Evolutionary conservation across 2,797 vertebrate genomes (phyloP).

Genomic region (Arnoldichthys spilopterus): DNA sequence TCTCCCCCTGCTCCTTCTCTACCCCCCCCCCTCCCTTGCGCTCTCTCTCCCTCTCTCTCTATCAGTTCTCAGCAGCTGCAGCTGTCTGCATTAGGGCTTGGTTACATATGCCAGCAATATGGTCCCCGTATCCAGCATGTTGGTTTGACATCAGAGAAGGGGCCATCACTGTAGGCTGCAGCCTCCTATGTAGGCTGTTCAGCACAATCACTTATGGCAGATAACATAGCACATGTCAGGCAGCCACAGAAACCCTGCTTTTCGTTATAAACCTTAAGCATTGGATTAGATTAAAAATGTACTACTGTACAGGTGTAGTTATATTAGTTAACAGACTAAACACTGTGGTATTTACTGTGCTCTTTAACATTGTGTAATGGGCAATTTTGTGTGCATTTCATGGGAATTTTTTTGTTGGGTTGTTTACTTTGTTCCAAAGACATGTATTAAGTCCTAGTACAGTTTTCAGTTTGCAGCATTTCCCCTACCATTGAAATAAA

Average conservation of each 20-base stretch:
- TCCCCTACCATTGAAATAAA: no score
- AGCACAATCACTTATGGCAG: conserved; percentile 35
- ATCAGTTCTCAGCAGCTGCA: conserved; percentile 59
- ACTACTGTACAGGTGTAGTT: no score
- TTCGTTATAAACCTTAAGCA: neutral
- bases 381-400: no score
- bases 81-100: conserved; percentile 53
- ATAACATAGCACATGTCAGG: conserved; percentile 44
- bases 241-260: conserved; percentile 27
- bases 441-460: no score
- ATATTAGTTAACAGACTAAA: no score
- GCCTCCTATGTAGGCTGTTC: conserved; percentile 42
- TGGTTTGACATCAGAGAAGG: conserved; percentile 68
- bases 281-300: neutral
- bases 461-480: no score
- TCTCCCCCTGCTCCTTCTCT: conserved; percentile 35
- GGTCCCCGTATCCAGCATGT: conserved; percentile 51
- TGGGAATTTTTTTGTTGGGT: no score
- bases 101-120: conserved; percentile 54
- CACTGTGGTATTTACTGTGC: no score
- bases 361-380: no score
- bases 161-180: conserved; percentile 50
- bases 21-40: neutral
- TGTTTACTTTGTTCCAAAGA: no score
- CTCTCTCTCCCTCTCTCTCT: no score